Percentiles rank a stretch among this genome's conserved stretches.
phyloP scores from a whole-genome alignment of 2,113 vertebrate genomes.

The Onychorhynchus coronatus region DNA sequence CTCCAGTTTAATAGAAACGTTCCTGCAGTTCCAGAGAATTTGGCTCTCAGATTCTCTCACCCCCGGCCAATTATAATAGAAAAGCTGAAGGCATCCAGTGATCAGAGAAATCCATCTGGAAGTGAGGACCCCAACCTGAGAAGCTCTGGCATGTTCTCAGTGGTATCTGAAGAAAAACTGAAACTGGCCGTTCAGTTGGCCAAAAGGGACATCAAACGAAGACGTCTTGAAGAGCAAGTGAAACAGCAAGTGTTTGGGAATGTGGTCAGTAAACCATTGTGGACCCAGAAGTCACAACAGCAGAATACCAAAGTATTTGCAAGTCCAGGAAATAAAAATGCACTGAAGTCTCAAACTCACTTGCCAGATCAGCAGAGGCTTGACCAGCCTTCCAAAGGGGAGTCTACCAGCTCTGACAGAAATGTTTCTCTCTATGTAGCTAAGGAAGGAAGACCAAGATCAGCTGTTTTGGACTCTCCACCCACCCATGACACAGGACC shows the following conservation, averaged over 20 bases:
- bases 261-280: not conserved
- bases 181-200: conserved; percentile 83
- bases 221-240: conserved; percentile 64
- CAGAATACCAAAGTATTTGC: not conserved
- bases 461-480: conserved; percentile 42
- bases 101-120: not conserved
- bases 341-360: not conserved
- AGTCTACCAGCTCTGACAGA: conserved; percentile 33
- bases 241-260: conserved; percentile 31
- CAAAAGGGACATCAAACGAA: conserved; percentile 83
- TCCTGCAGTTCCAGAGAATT: conserved; percentile 73
- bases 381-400: conserved; percentile 24
- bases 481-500: conserved; percentile 67
- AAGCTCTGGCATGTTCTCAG: conserved; percentile 80
- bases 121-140: conserved; percentile 39
- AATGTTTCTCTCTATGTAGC: conserved; percentile 61
- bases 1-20: conserved; percentile 84
- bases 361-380: not conserved
- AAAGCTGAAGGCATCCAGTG: conserved; percentile 71
- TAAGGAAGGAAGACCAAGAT: not conserved
- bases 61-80: conserved; percentile 88
- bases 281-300: conserved; percentile 39
- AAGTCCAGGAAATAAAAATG: not conserved
- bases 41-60: conserved; percentile 73
- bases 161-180: conserved; percentile 88